These are phyloP conservation scores for Himantopus leucocephalus DNA, from an alignment of 2,113 vertebrate species.

Conservation along the genomic window DNA sequence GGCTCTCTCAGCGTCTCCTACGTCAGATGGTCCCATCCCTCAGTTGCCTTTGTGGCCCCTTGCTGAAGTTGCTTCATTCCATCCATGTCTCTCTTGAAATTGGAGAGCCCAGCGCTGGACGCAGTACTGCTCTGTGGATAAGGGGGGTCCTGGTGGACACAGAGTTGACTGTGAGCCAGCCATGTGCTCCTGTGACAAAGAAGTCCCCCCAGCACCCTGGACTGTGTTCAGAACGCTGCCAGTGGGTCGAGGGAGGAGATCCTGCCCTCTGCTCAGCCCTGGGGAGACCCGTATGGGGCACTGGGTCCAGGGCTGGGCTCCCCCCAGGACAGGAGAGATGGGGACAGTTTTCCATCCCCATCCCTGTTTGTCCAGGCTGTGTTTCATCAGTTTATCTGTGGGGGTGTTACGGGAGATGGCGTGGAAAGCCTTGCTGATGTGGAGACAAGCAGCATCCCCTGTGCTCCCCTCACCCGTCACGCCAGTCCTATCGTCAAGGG, in stretches of 20 bases:
- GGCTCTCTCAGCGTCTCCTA: background rate
- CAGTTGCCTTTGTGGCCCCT: background rate
- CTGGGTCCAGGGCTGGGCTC: background rate
- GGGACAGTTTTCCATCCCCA: background rate
- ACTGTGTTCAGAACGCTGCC: background rate
- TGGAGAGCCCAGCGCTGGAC: background rate
- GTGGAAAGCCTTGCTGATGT: background rate
- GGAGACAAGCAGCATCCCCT: background rate
- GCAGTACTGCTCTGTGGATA: background rate
- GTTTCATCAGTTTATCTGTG: background rate
- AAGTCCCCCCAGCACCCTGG: no score
- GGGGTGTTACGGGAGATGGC: background rate
- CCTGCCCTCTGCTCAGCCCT: background rate
- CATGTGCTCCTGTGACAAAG: background rate
- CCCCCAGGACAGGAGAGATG: background rate
- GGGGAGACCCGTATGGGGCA: background rate
- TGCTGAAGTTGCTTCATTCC: background rate
- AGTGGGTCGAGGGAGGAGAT: background rate
- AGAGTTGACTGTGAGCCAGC: fast-evolving
- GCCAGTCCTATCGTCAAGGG: background rate
- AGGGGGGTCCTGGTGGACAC: background rate
- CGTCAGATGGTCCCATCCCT: background rate
- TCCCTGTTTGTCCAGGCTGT: background rate
- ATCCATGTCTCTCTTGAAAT: background rate
- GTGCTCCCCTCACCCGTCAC: background rate